Evolutionary conservation across 2,113 vertebrate species (phyloP).

Genomic region (Stercorarius parasiticus): DNA sequence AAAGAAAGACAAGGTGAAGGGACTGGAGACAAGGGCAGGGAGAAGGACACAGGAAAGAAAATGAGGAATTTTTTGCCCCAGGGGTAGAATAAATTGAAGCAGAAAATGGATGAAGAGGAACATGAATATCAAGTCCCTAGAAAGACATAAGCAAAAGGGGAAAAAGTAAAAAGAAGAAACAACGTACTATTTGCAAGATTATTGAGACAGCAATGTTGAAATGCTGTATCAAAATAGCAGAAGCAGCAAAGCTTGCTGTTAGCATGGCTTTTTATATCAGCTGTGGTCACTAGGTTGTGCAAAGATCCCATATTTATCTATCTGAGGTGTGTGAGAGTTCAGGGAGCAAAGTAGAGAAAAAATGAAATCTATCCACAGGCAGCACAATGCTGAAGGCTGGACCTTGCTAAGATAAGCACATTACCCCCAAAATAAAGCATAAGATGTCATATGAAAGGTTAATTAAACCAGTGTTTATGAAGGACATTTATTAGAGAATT

Average conservation of each 20-base stretch:
- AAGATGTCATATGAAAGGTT: not conserved
- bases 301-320: not conserved
- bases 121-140: not conserved
- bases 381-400: not conserved
- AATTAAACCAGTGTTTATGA: not conserved
- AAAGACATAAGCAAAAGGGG: not conserved
- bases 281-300: not conserved
- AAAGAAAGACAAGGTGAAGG: not conserved
- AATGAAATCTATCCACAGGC: not conserved
- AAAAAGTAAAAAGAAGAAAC: not conserved
- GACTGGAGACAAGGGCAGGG: not conserved
- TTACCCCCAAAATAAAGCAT: not conserved
- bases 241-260: not conserved
- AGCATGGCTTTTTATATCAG: rapidly evolving
- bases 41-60: not conserved
- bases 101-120: not conserved
- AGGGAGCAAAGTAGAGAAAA: not conserved
- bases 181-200: not conserved
- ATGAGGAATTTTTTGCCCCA: not conserved
- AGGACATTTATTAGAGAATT: not conserved
- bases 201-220: not conserved
- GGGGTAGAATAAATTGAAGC: not conserved
- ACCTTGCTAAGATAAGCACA: not conserved
- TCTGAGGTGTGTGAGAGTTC: not conserved
- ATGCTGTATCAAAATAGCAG: not conserved